Evolutionary conservation across 1,140 invertebrate species (phyloP), one percentile per base, ranked within the genome.

Genomic region (Lucilia cuprina): DNA sequence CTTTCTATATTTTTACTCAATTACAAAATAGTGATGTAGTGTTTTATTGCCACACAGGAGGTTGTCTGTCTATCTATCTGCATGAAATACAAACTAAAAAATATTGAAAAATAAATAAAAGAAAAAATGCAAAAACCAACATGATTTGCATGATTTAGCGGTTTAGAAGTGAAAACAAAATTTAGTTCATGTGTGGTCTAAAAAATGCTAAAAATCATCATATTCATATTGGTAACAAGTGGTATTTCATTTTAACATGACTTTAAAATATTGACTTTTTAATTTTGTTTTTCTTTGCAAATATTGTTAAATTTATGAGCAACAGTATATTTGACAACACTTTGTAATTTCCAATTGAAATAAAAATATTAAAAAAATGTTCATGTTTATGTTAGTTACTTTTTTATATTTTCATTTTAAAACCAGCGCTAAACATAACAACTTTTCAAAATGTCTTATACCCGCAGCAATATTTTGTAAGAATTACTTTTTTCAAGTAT

Each of bases 131-230:
- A 70, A 70, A 47, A 80, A 50, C 41, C 77, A 49, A 49, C 41
- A 80, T 80, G 41, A 80, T 80, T 80, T 80, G 77, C 77, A 80
- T 80, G 77, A 80, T 80, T 80, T 80, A 21, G 77, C 77, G 41
- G 41, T 49, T 19, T 50, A 78, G 19, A 2, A 80, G 35, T 70
- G 13, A 49, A 21, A 80, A 21, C n/a, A 80, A 80, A 80, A 30
- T 47, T n/a, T 21, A 80, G 41, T 21, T 25, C 41, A 80, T 80
- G 77, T 80, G 77, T 80, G 77, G 77, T 80, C 77, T 49, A 21
- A 55, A 55, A 55, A 55, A 41, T 2, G 14, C 34, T n/a, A 77
- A 75, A 77, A 30, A 30, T 30, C 30, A 17, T 41, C 30, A 70
- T 21, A 70, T 70, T 9, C 9, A 49, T 30, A 21, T 49, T 13